Conservation (phyloP, 2,113 vertebrate species). For the Rhabdomys dilectus region DNA sequence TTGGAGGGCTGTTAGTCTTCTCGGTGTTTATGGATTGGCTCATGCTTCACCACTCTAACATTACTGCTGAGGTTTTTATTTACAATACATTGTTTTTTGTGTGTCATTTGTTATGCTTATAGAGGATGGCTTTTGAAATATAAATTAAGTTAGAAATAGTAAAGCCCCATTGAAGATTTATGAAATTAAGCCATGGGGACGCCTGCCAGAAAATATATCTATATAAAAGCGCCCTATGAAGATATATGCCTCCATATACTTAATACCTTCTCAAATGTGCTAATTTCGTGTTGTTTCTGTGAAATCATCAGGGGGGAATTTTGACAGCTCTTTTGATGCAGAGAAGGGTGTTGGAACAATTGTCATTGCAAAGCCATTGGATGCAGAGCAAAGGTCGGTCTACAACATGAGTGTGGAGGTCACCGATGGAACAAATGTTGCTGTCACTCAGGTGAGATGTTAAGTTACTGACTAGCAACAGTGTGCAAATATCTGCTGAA, state of each 20-base stretch:
- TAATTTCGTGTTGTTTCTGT: slow-evolving; percentile 87
- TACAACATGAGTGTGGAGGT: slow-evolving; percentile 98
- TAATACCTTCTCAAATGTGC: slow-evolving; percentile 72
- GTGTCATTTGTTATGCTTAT: slow-evolving; percentile 78
- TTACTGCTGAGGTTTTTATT: slow-evolving; percentile 75
- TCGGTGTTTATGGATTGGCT: slow-evolving; percentile 74
- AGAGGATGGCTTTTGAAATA: slow-evolving; percentile 84
- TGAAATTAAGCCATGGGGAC: slow-evolving; percentile 67
- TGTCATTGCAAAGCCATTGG: slow-evolving; percentile 95
- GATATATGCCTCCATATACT: slow-evolving; percentile 33
- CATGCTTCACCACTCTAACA: slow-evolving; percentile 66
- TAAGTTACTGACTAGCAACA: slow-evolving; percentile 45
- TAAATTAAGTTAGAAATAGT: slow-evolving; percentile 81
- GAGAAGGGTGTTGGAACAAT: slow-evolving; percentile 96
- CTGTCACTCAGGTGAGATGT: slow-evolving; percentile 92
- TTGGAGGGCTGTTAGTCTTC: slow-evolving; percentile 63
- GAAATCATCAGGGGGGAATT: slow-evolving; percentile 93
- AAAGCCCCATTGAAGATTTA: slow-evolving; percentile 60
- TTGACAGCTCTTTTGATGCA: slow-evolving; percentile 94
- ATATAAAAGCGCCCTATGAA: slow-evolving; percentile 54
- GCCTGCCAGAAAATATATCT: slow-evolving; percentile 66
- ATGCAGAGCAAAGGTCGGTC: slow-evolving; percentile 94
- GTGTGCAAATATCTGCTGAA: neutral
- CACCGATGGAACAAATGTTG: slow-evolving; percentile 95
- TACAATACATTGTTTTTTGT: slow-evolving; percentile 75